Evolutionary conservation across 2,113 vertebrate species (phyloP).

Genomic region (Pterocles burchelli): DNA sequence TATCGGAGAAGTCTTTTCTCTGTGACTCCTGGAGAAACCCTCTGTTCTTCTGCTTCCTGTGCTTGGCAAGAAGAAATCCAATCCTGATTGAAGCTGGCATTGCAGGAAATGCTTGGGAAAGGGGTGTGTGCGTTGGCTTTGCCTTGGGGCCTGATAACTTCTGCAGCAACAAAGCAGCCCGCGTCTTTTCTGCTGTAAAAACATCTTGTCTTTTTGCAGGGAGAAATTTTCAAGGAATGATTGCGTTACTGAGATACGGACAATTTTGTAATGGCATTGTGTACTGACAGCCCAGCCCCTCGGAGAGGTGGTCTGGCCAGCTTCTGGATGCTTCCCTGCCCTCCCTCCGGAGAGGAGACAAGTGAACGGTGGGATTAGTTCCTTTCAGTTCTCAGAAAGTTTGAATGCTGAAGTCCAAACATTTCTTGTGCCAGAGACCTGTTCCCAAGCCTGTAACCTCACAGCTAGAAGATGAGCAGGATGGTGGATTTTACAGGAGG

Average conservation of each 20-base stretch:
- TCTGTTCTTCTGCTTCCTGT: conserved; percentile 39
- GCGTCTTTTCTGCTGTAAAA: conserved; percentile 6
- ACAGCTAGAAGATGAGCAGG: not conserved
- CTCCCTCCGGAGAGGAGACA: not conserved
- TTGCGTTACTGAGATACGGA: not conserved
- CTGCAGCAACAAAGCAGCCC: not conserved
- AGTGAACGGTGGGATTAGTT: not conserved
- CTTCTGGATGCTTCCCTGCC: not conserved
- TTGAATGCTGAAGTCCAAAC: conserved; percentile 54
- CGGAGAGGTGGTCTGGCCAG: not conserved
- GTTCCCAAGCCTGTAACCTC: not conserved
- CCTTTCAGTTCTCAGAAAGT: not conserved
- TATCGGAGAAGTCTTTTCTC: conserved; percentile 33
- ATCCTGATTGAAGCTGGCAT: conserved; percentile 44
- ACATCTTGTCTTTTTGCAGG: conserved; percentile 3
- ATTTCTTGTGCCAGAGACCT: conserved; percentile 42
- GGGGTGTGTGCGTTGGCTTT: not conserved
- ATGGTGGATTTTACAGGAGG: not conserved
- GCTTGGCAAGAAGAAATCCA: conserved; percentile 37
- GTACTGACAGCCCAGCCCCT: not conserved
- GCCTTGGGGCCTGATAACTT: not conserved
- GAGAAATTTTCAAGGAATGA: not conserved
- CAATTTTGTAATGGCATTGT: not conserved
- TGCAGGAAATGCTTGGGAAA: conserved; percentile 57
- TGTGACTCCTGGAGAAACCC: conserved; percentile 6